Evolutionary conservation across 2,113 vertebrate species (phyloP).

Genomic region (Camarhynchus parvulus): DNA sequence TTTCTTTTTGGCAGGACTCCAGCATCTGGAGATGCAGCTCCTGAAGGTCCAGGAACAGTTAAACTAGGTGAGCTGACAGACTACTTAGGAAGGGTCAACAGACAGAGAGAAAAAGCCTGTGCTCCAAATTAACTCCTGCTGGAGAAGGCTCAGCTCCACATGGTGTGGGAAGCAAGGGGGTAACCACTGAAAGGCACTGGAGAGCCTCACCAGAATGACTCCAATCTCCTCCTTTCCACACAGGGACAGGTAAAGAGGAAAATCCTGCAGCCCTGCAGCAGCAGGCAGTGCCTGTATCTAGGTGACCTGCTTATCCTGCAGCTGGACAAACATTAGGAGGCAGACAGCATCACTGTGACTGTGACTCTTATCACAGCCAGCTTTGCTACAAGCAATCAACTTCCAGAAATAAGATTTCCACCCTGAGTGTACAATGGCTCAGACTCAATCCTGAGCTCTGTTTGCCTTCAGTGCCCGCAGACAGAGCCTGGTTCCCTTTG

Average conservation of each 20-base stretch:
- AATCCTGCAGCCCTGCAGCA: background rate
- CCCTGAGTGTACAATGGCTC: background rate
- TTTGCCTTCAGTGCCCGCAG: background rate
- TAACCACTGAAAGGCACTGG: background rate
- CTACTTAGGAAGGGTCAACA: background rate
- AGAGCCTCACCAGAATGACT: too few relatives aligned
- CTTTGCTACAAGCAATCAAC: background rate
- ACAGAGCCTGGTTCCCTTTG: background rate
- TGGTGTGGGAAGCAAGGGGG: accelerated
- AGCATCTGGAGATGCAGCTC: background rate
- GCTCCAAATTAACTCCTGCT: background rate
- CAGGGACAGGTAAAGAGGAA: background rate
- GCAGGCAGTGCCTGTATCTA: background rate
- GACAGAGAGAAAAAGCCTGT: background rate
- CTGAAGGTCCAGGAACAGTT: background rate
- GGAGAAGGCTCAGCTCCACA: background rate
- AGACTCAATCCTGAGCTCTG: background rate
- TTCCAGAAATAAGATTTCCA: slow-evolving; percentile 1
- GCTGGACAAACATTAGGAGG: slow-evolving; percentile 26
- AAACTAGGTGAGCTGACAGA: background rate
- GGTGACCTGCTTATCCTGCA: slow-evolving; percentile 20
- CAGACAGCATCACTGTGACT: slow-evolving; percentile 14
- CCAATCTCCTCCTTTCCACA: background rate
- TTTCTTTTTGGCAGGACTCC: background rate
- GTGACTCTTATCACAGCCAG: background rate